Conservation (phyloP, 2,888 invertebrate genomes). For the Saturnia japonica region DNA sequence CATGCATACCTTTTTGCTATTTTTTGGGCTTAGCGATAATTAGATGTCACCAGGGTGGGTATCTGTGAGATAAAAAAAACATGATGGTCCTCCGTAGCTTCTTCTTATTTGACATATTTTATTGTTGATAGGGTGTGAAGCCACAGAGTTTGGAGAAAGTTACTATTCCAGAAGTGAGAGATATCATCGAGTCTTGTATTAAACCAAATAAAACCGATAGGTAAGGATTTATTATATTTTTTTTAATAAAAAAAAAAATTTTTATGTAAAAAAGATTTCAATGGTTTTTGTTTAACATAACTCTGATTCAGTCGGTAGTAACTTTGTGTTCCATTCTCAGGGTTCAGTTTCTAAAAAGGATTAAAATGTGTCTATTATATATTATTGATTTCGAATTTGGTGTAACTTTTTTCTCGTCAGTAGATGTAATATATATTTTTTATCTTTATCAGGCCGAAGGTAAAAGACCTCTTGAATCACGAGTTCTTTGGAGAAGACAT, state of each 20-base stretch:
- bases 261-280: neutral
- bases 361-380: neutral
- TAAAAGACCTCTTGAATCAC: slow-evolving; percentile 96
- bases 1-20: too few species aligned
- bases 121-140: slow-evolving; percentile 89
- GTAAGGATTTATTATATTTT: slow-evolving; percentile 47
- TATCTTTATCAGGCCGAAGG: slow-evolving; percentile 85
- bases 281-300: neutral
- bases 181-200: slow-evolving; percentile 98
- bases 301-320: neutral
- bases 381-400: neutral
- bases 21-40: too few species aligned
- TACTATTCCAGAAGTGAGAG: slow-evolving; percentile 95
- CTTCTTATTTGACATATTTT: neutral
- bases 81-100: neutral
- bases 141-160: slow-evolving; percentile 98
- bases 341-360: neutral
- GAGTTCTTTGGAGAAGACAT: slow-evolving; percentile 99
- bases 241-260: neutral
- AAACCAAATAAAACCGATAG: slow-evolving; percentile 93
- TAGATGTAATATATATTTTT: neutral
- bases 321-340: neutral
- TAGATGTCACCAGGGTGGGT: too few species aligned
- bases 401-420: neutral
- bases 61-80: neutral